Evolutionary conservation across 2,888 invertebrate genomes (phyloP), one percentile per base, ranked within the genome.

Genomic region (Idaea dimidiata): DNA sequence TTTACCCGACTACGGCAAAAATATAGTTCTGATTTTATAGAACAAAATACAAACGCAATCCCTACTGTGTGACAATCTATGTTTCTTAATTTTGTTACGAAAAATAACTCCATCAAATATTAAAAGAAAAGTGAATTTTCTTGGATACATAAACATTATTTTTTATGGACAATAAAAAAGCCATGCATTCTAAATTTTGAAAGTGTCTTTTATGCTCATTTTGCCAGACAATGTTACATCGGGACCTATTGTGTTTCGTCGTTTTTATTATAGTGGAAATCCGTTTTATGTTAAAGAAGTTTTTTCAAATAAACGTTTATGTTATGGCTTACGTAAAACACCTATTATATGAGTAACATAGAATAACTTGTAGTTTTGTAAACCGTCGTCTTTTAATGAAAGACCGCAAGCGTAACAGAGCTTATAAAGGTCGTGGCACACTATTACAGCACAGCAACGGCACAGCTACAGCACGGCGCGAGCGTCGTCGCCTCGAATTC

Each of bases 131-230:
- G 76, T 78, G 77, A 78, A 75, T 79, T 77, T 80, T 74, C 69
- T 71, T 68, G 61, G 63, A 67, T 72, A 71, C 75, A 71, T 74
- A 73, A 74, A 75, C 74, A 73, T 75, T 71, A 67, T 74, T 83
- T 43, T 83, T 81, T 83, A 84, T 81, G 75, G 77, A 72, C 78
- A 78, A 75, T 83, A 83, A 83, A 82, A 74, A 74, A 77, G 70
- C 73, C 76, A 75, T 75, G 75, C 75, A 78, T 78, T 72, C 66
- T 73, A 77, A 78, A 83, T 81, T 75, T 73, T 69, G 72, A 70
- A 77, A 74, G 77, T 72, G 72, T 66, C 43, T 43, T 14, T 14
- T 43, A 43, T 43, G 10, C 43, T 43, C 43, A 43, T 43, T 43
- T 43, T 43, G 43, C 43, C 43, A 43, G 43, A 43, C 43, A 43